These are phyloP conservation scores for Erythrocercus mccallii DNA, from an alignment of 2,113 vertebrate genomes.

Conservation along the genomic window DNA sequence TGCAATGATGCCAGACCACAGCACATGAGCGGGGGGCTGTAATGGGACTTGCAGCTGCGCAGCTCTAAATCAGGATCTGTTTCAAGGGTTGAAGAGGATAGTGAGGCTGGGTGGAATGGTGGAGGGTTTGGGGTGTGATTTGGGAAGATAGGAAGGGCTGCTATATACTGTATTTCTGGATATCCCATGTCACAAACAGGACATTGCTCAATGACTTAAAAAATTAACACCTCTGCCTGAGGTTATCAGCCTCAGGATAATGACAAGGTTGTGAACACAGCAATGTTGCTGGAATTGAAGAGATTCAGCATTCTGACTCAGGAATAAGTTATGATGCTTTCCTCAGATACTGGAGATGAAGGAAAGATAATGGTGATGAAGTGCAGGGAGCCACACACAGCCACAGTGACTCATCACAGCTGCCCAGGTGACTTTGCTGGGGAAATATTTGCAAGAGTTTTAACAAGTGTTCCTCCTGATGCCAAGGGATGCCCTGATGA, in stretches of 20 bases:
- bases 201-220: constrained; percentile 46
- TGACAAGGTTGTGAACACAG: constrained; percentile 19
- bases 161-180: not conserved
- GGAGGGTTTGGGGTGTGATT: not conserved
- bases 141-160: not conserved
- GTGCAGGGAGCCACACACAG: not conserved
- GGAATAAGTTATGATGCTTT: constrained; percentile 47
- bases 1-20: rapidly evolving
- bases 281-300: constrained; percentile 32
- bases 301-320: constrained; percentile 1
- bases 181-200: not conserved
- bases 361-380: constrained; percentile 55
- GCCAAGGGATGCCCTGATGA: not conserved
- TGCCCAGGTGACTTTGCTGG: constrained; percentile 19
- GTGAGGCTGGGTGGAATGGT: not conserved
- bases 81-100: not conserved
- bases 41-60: not conserved
- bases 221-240: constrained; percentile 7
- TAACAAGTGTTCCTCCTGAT: constrained; percentile 4
- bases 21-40: not conserved
- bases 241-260: constrained; percentile 41
- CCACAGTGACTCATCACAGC: constrained; percentile 42
- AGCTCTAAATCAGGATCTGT: not conserved
- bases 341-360: constrained; percentile 35
- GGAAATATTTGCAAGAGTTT: constrained; percentile 31